Evolutionary conservation across 2,797 vertebrate species (phyloP), one percentile per base, ranked within the genome.

Genomic region (Lerista edwardsae): DNA sequence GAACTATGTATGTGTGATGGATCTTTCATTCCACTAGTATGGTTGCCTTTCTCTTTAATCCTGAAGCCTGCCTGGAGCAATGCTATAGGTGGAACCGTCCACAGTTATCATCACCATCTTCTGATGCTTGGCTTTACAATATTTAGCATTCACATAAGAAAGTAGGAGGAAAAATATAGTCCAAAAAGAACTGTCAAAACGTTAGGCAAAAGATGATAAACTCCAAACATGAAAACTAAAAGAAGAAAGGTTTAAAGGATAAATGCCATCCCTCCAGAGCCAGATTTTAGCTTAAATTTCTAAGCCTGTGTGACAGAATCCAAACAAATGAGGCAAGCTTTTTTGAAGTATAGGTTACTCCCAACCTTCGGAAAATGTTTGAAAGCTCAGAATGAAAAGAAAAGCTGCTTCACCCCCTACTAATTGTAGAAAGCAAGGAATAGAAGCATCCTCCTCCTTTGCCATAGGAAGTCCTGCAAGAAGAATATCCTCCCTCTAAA

Each of bases 81-180:
- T 71, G 23, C 57, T 78, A 72, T 64, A 44, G 55, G 64, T 72
- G 57, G 59, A 79, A 44, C 57, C 80, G 77, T 85, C 61, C 44
- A 57, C 57, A 79, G 59, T 39, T n/a, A 74, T 57, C 29, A 64
- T 21, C 15, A 8, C 47, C 36, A 55, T n/a, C 34, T 79, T 80
- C 65, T 78, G 65, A 85, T 57, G 34, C 71, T 23, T 57, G 12
- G 6, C 41, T 65, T 73, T 84, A 51, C 7, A 62, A 27, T 64
- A 68, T 68, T 75, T 76, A 79, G 61, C 9, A 41, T 34, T 65
- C 17, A 41, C 73, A 55, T 75, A 76, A 68, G 74, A 67, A 57
- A 67, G 47, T 36, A 12, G 27, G 47, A 55, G 11, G 27, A 65
- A 39, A 55, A 73, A 68, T 55, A 57, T 44, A 74, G 17, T 80